phyloP scores from a whole-genome alignment of 2,888 invertebrate genomes.

The Melinaea menophilus region DNA sequence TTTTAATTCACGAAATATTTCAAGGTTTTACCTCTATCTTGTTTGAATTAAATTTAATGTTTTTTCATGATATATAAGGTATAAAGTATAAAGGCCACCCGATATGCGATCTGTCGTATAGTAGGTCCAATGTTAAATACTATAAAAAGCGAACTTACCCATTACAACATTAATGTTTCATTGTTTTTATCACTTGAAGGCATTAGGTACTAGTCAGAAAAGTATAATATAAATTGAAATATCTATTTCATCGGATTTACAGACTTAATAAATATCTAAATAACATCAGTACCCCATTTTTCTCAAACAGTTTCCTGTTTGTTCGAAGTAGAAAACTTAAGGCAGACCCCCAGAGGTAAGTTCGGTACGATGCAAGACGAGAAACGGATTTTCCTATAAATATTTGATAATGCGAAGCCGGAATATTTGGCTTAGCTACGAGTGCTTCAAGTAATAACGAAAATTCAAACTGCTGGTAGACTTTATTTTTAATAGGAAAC shows the following conservation, averaged over 20 bases:
- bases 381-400: slow-evolving; percentile 61
- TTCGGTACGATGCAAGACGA: slow-evolving; percentile 37
- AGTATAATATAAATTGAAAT: too few relatives aligned
- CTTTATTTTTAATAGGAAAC: slow-evolving; percentile 9
- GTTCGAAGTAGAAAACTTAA: slow-evolving; percentile 2
- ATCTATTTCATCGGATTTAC: background rate
- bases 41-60: background rate
- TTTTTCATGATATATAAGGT: background rate
- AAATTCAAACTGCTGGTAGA: background rate
- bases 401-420: slow-evolving; percentile 57
- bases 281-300: background rate
- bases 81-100: too few relatives aligned
- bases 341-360: slow-evolving; percentile 2
- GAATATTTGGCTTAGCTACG: slow-evolving; percentile 48
- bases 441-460: slow-evolving; percentile 1
- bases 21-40: background rate
- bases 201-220: too few relatives aligned
- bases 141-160: too few relatives aligned
- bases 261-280: background rate
- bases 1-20: slow-evolving; percentile 1
- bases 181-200: too few relatives aligned
- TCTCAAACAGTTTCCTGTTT: background rate
- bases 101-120: too few relatives aligned
- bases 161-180: too few relatives aligned
- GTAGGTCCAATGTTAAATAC: too few relatives aligned